phyloP scores from a whole-genome alignment of 2,888 invertebrate species.

The Cerceris ruficornis region DNA sequence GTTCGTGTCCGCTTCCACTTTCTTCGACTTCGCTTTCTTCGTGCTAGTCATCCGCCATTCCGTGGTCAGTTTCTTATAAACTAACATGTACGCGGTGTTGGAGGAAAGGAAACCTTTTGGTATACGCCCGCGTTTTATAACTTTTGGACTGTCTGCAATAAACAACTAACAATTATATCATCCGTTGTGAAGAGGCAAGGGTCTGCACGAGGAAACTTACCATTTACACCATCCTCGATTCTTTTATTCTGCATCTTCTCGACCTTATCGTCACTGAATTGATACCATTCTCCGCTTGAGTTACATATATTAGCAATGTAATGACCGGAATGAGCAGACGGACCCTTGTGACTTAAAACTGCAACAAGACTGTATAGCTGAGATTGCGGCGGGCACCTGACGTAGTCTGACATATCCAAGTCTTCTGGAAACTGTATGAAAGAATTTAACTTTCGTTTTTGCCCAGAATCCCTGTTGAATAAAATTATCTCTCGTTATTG shows the following conservation, averaged over 20 bases:
- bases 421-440: conserved; percentile 85
- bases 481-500: conserved; percentile 25
- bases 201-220: conserved; percentile 55
- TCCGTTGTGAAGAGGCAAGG: not conserved
- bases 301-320: conserved; percentile 83
- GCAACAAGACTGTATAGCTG: conserved; percentile 84
- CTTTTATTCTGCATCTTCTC: conserved; percentile 81
- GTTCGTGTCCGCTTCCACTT: conserved; percentile 55
- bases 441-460: conserved; percentile 85
- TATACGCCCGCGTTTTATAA: conserved; percentile 76
- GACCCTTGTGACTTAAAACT: conserved; percentile 86
- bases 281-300: conserved; percentile 84
- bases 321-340: conserved; percentile 86
- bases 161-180: conserved; percentile 3
- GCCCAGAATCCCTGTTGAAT: conserved; percentile 82
- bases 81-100: conserved; percentile 86
- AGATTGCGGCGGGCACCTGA: conserved; percentile 74
- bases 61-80: conserved; percentile 81
- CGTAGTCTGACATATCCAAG: conserved; percentile 84
- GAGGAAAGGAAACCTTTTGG: conserved; percentile 83
- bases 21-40: conserved; percentile 58
- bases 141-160: conserved; percentile 72
- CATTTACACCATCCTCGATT: conserved; percentile 76
- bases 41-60: conserved; percentile 37
- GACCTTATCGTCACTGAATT: conserved; percentile 85